These are phyloP conservation scores for Amblyjoppa fuscipennis DNA, from an alignment of 2,888 invertebrate species.

Conservation along the genomic window DNA sequence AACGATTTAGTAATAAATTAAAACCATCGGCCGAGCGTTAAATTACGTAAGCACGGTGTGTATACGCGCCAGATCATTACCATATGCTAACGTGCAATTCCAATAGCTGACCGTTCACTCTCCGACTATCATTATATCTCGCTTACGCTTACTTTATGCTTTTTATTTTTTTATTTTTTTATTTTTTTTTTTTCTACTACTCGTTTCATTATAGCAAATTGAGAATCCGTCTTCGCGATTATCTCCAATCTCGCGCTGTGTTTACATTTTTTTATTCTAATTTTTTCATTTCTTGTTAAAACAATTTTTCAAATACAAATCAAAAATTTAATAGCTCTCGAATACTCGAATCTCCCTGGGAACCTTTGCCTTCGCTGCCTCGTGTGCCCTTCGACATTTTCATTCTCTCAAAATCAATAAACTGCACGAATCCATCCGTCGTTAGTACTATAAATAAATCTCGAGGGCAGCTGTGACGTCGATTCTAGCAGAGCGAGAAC, in stretches of 20 bases:
- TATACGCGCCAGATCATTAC: conserved; percentile 59
- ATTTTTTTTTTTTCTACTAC: background rate
- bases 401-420: conserved; percentile 58
- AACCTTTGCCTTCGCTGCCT: background rate
- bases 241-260: background rate
- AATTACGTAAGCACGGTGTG: conserved; percentile 73
- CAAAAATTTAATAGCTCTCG: background rate
- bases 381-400: conserved; percentile 43
- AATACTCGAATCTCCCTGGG: background rate
- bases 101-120: conserved; percentile 66
- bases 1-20: conserved; percentile 78
- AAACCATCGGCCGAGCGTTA: conserved; percentile 72
- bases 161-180: background rate
- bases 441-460: conserved; percentile 63
- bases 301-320: background rate
- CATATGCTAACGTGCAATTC: conserved; percentile 73
- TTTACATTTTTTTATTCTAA: background rate
- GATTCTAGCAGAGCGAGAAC: conserved; percentile 42
- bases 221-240: background rate
- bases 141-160: conserved; percentile 23
- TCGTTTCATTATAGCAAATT: background rate
- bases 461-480: conserved; percentile 58
- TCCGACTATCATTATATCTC: conserved; percentile 67
- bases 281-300: background rate
- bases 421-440: conserved; percentile 40